phyloP scores from a whole-genome alignment of 2,113 vertebrate genomes.

The Cromileptes altivelis region DNA sequence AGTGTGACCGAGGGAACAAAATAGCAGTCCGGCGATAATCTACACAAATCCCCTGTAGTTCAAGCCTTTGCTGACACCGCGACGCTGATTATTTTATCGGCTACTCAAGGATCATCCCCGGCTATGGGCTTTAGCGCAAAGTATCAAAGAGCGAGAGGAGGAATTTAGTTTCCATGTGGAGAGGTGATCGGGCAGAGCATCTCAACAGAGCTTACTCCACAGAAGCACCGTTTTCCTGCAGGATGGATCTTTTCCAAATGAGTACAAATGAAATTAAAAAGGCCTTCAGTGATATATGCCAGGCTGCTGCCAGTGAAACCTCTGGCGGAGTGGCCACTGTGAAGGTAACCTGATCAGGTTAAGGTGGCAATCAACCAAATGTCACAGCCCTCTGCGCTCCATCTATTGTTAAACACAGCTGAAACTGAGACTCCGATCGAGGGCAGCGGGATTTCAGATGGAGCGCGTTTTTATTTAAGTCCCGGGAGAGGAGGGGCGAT shows the following conservation, averaged over 20 bases:
- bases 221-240: neutral
- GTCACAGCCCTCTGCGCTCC: conserved; percentile 44
- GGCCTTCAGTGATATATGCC: neutral
- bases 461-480: conserved; percentile 73
- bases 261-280: conserved; percentile 28
- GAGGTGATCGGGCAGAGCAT: conserved; percentile 15
- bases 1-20: conserved; percentile 69
- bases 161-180: conserved; percentile 17
- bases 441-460: conserved; percentile 37
- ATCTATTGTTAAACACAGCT: conserved; percentile 64
- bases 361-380: conserved; percentile 34
- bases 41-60: conserved; percentile 79
- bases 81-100: conserved; percentile 74
- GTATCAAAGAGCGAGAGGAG: conserved; percentile 38
- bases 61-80: conserved; percentile 71
- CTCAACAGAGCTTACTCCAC: neutral
- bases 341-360: conserved; percentile 20
- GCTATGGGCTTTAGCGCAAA: conserved; percentile 43
- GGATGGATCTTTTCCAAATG: conserved; percentile 11
- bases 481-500: conserved; percentile 76
- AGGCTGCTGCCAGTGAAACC: neutral
- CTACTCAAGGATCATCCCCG: conserved; percentile 76
- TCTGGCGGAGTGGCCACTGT: neutral
- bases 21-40: conserved; percentile 84
- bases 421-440: conserved; percentile 34